phyloP scores from a whole-genome alignment of 2,888 invertebrate genomes.

The Agrochola lota region DNA sequence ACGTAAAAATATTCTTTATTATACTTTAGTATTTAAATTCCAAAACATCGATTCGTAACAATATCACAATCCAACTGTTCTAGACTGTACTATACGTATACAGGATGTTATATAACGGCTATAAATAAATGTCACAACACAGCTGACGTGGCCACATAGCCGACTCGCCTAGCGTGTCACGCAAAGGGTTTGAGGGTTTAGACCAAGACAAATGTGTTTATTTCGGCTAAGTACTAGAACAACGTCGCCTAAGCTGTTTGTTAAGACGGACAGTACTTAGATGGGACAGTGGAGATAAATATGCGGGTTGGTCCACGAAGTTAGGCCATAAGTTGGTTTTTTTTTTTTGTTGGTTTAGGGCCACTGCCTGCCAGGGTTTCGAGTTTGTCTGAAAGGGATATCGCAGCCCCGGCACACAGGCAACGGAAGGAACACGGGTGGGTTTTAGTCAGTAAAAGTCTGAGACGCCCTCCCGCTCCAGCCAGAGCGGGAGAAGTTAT shows the following conservation, averaged over 20 bases:
- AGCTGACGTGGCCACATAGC: constrained; percentile 67
- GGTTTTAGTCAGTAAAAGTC: no score
- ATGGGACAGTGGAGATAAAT: constrained; percentile 50
- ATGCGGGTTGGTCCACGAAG: constrained; percentile 30
- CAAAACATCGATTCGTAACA: neutral
- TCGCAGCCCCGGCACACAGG: no score
- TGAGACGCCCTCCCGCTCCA: no score
- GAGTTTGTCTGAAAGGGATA: no score
- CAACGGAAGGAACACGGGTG: no score
- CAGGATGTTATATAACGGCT: constrained; percentile 63
- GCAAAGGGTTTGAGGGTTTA: constrained; percentile 68
- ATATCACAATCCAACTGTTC: constrained; percentile 20
- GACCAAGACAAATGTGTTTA: constrained; percentile 71
- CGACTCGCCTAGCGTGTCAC: constrained; percentile 67
- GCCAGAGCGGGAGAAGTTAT: no score
- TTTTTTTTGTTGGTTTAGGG: no score
- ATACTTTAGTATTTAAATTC: neutral
- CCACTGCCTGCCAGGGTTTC: no score
- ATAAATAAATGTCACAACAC: constrained; percentile 70
- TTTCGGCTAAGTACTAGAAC: constrained; percentile 67
- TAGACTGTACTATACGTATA: constrained; percentile 52
- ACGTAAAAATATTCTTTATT: neutral
- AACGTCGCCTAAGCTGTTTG: constrained; percentile 56
- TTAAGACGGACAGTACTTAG: constrained; percentile 63
- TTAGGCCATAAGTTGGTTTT: neutral